Evolutionary conservation across 2,113 vertebrate species (phyloP).

Genomic region (Camelus bactrianus): DNA sequence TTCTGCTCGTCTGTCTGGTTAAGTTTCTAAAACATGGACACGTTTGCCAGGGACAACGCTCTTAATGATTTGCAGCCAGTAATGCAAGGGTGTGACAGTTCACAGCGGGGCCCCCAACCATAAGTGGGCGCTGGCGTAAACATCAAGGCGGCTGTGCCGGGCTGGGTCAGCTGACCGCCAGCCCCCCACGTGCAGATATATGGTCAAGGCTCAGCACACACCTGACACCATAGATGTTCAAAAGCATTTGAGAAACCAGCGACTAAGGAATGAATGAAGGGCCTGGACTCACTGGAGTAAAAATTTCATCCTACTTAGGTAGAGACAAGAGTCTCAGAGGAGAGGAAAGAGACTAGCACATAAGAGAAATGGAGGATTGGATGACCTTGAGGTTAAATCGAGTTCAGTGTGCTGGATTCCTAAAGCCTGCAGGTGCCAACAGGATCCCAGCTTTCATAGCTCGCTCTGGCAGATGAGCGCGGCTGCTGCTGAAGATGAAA

Average conservation of each 20-base stretch:
- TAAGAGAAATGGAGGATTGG: not conserved
- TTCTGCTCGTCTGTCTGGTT: not conserved
- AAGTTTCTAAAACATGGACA: not conserved
- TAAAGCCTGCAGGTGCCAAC: not conserved
- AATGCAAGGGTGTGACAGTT: fast-evolving
- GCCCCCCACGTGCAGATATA: not conserved
- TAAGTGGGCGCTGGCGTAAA: fast-evolving
- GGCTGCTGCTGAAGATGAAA: not conserved
- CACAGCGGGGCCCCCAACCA: not conserved
- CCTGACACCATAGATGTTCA: not conserved
- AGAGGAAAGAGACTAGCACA: not conserved
- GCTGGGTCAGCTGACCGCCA: not conserved
- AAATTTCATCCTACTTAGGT: not conserved
- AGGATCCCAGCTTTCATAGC: not conserved
- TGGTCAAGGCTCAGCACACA: not conserved
- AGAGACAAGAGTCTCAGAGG: not conserved
- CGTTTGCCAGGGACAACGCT: not conserved
- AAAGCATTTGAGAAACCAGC: not conserved
- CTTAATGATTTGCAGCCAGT: not conserved
- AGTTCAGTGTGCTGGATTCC: not conserved
- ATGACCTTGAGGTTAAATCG: not conserved
- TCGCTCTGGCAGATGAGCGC: not conserved
- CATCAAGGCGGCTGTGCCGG: fast-evolving
- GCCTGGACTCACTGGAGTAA: not conserved
- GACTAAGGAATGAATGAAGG: too few relatives aligned